Conservation (phyloP, 1,140 invertebrate genomes). For the Drosophila lacertosa region DNA sequence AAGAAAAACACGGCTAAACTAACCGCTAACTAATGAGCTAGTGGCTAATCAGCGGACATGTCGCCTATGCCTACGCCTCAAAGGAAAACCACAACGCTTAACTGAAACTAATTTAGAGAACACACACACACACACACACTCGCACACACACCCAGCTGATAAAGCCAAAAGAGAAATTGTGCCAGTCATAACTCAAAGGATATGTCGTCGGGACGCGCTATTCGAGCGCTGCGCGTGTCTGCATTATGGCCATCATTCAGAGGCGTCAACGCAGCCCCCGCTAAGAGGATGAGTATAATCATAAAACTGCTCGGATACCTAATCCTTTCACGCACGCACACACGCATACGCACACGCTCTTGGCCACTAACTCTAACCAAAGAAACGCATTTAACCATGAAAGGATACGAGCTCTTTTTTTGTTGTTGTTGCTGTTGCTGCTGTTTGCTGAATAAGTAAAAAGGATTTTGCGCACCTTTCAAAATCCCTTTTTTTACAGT, state of each 20-base stretch:
- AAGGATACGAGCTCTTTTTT: constrained; percentile 68
- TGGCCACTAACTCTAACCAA: constrained; percentile 64
- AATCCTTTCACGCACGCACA: constrained; percentile 59
- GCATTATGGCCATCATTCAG: constrained; percentile 57
- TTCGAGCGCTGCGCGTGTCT: constrained; percentile 40
- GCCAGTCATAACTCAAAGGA: constrained; percentile 75
- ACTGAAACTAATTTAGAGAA: constrained; percentile 39
- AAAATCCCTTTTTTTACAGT: constrained; percentile 67
- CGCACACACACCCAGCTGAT: constrained; percentile 48
- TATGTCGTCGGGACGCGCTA: constrained; percentile 41
- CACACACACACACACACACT: constrained; percentile 20
- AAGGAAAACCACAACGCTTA: background rate
- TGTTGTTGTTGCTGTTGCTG: constrained; percentile 8
- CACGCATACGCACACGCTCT: constrained; percentile 13
- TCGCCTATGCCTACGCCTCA: constrained; percentile 9
- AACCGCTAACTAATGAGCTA: constrained; percentile 47
- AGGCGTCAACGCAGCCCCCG: constrained; percentile 34
- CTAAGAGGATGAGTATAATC: constrained; percentile 35
- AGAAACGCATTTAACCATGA: constrained; percentile 74
- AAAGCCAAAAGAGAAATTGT: constrained; percentile 66
- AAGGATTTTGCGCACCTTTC: constrained; percentile 80
- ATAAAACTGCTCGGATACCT: constrained; percentile 48
- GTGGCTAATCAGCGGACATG: constrained; percentile 46
- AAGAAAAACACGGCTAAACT: constrained; percentile 30
- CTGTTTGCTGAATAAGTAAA: constrained; percentile 53